A percentile compares a stretch with the other conserved stretches of the same genome.
phyloP scores from a whole-genome alignment of 2,888 invertebrate species.

The Drosophila macrothrix region DNA sequence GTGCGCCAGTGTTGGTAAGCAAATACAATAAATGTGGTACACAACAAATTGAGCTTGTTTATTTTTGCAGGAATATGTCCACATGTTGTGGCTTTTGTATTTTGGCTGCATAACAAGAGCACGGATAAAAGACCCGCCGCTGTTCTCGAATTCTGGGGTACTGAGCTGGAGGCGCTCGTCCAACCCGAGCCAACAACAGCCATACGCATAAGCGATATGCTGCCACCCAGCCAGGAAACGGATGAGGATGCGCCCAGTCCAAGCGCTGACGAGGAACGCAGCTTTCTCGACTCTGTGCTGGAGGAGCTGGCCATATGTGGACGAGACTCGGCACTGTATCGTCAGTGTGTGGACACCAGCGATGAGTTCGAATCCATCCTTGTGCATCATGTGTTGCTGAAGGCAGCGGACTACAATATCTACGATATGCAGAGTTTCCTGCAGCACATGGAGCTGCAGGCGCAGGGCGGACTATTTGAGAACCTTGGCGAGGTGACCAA shows the following conservation, averaged over 20 bases:
- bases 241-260: constrained; percentile 69
- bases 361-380: constrained; percentile 84
- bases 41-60: neutral
- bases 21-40: neutral
- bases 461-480: constrained; percentile 81
- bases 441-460: constrained; percentile 82
- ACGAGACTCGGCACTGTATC: constrained; percentile 80
- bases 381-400: constrained; percentile 82
- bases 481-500: constrained; percentile 79
- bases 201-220: constrained; percentile 79
- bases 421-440: constrained; percentile 78
- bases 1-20: constrained; percentile 68
- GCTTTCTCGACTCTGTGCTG: constrained; percentile 79
- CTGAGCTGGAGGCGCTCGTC: constrained; percentile 75
- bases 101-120: constrained; percentile 82
- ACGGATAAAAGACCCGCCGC: constrained; percentile 64
- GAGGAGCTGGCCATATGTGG: constrained; percentile 82
- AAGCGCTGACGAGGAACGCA: constrained; percentile 69
- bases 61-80: constrained; percentile 70
- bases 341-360: constrained; percentile 80
- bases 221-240: constrained; percentile 74
- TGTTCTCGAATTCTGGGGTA: constrained; percentile 81
- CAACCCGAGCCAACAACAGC: constrained; percentile 69
- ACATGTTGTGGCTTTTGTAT: constrained; percentile 81
- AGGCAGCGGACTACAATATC: constrained; percentile 79